Evolutionary conservation across 23 tunicate species (phyloP).

Genomic region (Styela plicata): DNA sequence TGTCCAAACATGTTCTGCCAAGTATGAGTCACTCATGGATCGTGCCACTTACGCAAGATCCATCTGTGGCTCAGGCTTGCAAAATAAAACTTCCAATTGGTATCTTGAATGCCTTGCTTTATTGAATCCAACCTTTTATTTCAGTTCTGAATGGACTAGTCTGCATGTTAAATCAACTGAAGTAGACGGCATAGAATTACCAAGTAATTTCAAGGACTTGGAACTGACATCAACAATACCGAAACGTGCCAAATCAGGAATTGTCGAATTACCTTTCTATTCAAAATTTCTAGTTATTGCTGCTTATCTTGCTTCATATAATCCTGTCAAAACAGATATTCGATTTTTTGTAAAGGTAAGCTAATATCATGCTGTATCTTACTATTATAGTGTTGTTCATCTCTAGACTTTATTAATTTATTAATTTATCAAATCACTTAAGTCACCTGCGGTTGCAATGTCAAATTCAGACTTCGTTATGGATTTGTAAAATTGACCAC

Average conservation of each 20-base stretch:
- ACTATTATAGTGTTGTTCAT: too few relatives aligned
- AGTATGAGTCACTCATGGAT: too few relatives aligned
- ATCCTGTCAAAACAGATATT: slow-evolving; percentile 66
- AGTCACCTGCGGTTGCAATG: too few relatives aligned
- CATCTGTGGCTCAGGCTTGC: too few relatives aligned
- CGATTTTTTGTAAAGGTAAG: slow-evolving; percentile 78
- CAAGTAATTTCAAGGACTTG: background rate
- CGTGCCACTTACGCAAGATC: too few relatives aligned
- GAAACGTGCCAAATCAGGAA: slow-evolving; percentile 2
- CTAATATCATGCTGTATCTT: too few relatives aligned
- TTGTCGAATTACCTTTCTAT: slow-evolving; percentile 76
- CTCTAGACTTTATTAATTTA: too few relatives aligned
- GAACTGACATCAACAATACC: background rate
- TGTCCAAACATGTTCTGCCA: too few relatives aligned
- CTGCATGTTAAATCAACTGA: background rate
- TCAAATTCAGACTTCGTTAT: background rate
- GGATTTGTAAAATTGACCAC: background rate
- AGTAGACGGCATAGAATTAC: background rate
- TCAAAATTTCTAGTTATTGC: slow-evolving; percentile 83
- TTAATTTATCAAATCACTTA: too few relatives aligned
- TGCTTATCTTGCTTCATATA: slow-evolving; percentile 88
- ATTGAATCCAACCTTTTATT: too few relatives aligned
- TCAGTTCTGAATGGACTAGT: slow-evolving; percentile 26
- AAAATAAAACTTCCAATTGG: too few relatives aligned
- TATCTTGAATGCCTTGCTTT: too few relatives aligned